A percentile compares a stretch with the other conserved stretches of the same genome.
Evolutionary conservation across 2,113 vertebrate species (phyloP).

Genomic region (Mirza zaza): DNA sequence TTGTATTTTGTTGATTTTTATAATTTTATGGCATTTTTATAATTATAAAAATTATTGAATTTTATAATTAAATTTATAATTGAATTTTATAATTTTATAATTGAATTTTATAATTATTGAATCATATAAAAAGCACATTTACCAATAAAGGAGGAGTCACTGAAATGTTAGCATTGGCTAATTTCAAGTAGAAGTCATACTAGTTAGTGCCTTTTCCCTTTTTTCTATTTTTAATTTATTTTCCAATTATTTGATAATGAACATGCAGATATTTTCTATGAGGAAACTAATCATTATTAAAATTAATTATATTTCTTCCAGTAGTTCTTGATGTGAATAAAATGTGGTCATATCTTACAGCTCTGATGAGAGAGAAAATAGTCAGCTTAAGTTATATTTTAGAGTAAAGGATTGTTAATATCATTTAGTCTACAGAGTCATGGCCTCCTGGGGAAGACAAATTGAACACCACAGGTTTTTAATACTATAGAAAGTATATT

Average conservation of each 20-base stretch:
- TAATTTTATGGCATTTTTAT: not conserved
- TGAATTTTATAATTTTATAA: too few relatives aligned
- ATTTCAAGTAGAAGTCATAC: not conserved
- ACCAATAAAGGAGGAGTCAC: accelerated
- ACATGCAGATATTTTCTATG: not conserved
- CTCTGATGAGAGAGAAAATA: not conserved
- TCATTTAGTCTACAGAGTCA: not conserved
- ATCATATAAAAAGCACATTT: not conserved
- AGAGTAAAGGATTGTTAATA: not conserved
- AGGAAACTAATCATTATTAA: constrained; percentile 29
- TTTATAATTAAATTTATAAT: too few relatives aligned
- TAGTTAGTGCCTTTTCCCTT: not conserved
- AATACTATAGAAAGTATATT: constrained; percentile 10
- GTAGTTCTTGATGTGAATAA: constrained; percentile 6
- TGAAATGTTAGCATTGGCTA: not conserved
- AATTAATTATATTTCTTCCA: constrained; percentile 46
- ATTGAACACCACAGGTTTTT: constrained; percentile 48
- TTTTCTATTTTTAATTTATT: not conserved
- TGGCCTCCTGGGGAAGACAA: not conserved
- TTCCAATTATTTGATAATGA: constrained; percentile 31
- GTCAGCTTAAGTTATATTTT: not conserved
- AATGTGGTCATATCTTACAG: not conserved
- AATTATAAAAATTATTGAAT: not conserved
- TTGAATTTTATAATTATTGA: too few relatives aligned
- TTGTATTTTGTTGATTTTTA: not conserved